Evolutionary conservation across 1,140 invertebrate species (phyloP), one percentile per base, ranked within the genome.

Genomic region (Metaphire vulgaris): DNA sequence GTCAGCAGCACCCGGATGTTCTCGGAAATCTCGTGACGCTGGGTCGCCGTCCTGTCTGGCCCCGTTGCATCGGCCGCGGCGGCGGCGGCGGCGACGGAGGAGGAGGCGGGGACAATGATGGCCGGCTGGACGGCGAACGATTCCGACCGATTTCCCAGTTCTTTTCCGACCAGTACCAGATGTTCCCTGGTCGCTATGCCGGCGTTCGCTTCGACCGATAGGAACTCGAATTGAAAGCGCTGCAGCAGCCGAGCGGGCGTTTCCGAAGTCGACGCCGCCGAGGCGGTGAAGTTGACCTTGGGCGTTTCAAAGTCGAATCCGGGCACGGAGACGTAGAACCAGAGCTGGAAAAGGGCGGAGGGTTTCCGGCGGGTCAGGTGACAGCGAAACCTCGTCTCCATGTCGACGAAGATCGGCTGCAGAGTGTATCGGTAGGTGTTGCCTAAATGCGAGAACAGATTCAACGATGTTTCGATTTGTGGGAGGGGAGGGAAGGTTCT

Each of bases 361-460:
- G 82, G 82, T 30, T 78, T 78, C 69, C 78, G 71, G 75, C 82
- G 82, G 56, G 77, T 75, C 41, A 84, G 72, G 72, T 84, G 83
- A 76, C 83, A 84, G 32, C 77, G 69, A 65, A 80, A 83, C 72
- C 31, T 21, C 41, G 76, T 14, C 76, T 33, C 65, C 80, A 79
- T 26, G 71, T 79, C 70, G 32, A 80, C 66, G 77, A 82, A 84
- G 14, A 80, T 65, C 0, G 83, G 82, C 70, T 79, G 79, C 33
- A 84, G 68, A 6, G 80, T 79, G 79, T 81, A 83, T 26, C 79
- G 74, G 65, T 83, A 80, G 12, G 82, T 78, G 73, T 83, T 81
- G 34, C 83, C 83, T 84, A 78, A n/a, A n/a, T n/a, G n/a, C n/a
- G n/a, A n/a, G n/a, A n/a, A n/a, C n/a, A n/a, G n/a, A n/a, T n/a